These are phyloP conservation scores for Lineus longissimus DNA, from an alignment of 1,140 invertebrate species.

Conservation along the genomic window DNA sequence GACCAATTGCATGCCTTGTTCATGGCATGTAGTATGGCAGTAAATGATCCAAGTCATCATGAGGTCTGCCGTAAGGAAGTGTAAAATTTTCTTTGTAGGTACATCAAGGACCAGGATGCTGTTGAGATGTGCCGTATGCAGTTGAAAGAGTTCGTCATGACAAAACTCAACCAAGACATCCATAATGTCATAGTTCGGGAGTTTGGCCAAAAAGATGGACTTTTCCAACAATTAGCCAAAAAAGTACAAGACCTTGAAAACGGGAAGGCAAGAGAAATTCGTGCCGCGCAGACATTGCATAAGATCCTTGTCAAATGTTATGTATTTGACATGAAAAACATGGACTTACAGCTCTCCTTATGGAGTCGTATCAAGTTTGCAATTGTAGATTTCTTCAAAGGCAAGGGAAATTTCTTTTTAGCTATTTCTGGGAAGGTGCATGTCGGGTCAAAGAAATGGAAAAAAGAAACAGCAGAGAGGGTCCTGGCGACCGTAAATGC, in stretches of 20 bases:
- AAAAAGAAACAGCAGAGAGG: not conserved
- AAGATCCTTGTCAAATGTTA: not conserved
- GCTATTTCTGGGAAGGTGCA: not conserved
- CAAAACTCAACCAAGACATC: not conserved
- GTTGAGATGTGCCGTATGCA: not conserved
- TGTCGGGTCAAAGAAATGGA: not conserved
- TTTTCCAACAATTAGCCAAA: not conserved
- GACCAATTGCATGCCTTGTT: too few relatives aligned
- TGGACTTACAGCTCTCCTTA: not conserved
- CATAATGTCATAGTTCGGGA: not conserved
- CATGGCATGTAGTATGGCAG: too few relatives aligned
- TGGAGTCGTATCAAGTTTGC: not conserved
- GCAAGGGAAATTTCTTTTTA: not conserved
- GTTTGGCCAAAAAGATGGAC: not conserved
- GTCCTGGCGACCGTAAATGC: not conserved
- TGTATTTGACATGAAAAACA: not conserved
- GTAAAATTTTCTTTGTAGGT: too few relatives aligned
- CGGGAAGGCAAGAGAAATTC: not conserved
- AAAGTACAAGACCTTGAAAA: not conserved
- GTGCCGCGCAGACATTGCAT: not conserved
- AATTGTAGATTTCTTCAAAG: not conserved
- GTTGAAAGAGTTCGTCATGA: not conserved
- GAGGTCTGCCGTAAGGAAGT: too few relatives aligned
- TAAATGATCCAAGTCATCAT: too few relatives aligned
- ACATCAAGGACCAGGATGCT: not conserved